Base-by-base conservation (phyloP, 2,113 vertebrate species). In the Coptodon rendalli region DNA sequence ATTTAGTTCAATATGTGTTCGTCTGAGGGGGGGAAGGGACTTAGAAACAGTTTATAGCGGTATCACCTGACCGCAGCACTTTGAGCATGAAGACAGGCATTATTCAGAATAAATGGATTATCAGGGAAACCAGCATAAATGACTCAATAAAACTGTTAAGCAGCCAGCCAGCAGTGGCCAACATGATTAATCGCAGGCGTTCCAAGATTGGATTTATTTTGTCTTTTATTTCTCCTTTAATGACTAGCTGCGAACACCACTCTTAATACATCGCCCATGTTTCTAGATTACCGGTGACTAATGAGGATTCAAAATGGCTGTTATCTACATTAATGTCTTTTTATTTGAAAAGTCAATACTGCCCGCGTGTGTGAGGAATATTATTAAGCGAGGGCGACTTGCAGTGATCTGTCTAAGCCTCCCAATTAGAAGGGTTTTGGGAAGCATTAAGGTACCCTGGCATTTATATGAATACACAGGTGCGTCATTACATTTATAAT, bases 171-270 rank as follows among this genome's bases (percentile, higher is more conserved):
- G 92, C 82, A 86, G 91, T 93, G 89, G 90, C 94, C 93, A 91
- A 92, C 89, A 50, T 95, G 95, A 96, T 95, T 93, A 94, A 96
- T 96, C 22, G 82, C 93, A 82, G 87, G 90, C 92, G 83, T 94
- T 95, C 89, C 91, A 76, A 83, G 90, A 94, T 88, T 94, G 94
- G 94, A 96, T 96, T 96, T 95, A 95, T 95, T 95, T 95, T 92
- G 89, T 89, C 92, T 94, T 96, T 96, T 95, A 95, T 95, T 96
- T 95, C 94, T 90, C 91, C 91, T 94, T 95, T 96, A 96, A 96
- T 93, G 94, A 95, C 90, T 94, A 52, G 86, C 92, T 27, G 91
- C 52, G 90, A 94, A 94, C 93, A 91, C 91, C 87, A 36, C 86
- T 90, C 94, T 91, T 94, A 93, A 94, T 96, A 94, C 93, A 95